A percentile compares a stretch with the other conserved stretches of the same genome.
Conservation (phyloP, 2,888 invertebrate species). For the Drosophila setosimentum region DNA sequence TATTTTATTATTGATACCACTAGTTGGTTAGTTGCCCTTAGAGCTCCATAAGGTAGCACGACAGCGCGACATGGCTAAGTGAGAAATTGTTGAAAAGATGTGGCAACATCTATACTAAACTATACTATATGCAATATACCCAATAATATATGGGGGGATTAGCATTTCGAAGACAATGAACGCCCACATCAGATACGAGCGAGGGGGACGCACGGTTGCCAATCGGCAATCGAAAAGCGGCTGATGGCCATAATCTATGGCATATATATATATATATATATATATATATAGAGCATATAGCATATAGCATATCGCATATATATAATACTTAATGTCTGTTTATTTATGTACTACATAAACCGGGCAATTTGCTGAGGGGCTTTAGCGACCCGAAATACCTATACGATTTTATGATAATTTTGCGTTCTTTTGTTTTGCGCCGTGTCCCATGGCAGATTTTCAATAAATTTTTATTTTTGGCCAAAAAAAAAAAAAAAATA, state of each 20-base stretch:
- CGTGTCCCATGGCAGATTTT: conserved; percentile 52
- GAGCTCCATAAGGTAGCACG: no score
- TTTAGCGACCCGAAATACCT: conserved; percentile 20
- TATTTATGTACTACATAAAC: conserved; percentile 24
- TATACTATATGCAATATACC: background rate
- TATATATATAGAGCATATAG: conserved; percentile 6
- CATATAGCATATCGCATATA: background rate
- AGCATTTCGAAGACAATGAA: conserved; percentile 44
- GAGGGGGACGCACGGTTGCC: conserved; percentile 23
- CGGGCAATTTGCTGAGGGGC: conserved; percentile 24
- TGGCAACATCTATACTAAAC: conserved; percentile 5
- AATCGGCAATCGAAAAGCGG: conserved; percentile 48
- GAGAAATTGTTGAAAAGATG: conserved; percentile 36
- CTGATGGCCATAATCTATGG: conserved; percentile 32
- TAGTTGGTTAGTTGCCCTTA: background rate
- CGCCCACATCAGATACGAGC: conserved; percentile 26
- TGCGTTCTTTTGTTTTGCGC: conserved; percentile 64
- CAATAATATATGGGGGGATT: conserved; percentile 30
- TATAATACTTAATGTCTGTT: conserved; percentile 12
- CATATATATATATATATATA: background rate
- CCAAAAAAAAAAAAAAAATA: conserved; percentile 20
- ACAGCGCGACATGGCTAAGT: background rate
- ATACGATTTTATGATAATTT: conserved; percentile 69
- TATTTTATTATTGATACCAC: no score
- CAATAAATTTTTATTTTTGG: conserved; percentile 60